These are phyloP conservation scores for Columba livia DNA, from an alignment of 2,113 vertebrate species.

Conservation along the genomic window DNA sequence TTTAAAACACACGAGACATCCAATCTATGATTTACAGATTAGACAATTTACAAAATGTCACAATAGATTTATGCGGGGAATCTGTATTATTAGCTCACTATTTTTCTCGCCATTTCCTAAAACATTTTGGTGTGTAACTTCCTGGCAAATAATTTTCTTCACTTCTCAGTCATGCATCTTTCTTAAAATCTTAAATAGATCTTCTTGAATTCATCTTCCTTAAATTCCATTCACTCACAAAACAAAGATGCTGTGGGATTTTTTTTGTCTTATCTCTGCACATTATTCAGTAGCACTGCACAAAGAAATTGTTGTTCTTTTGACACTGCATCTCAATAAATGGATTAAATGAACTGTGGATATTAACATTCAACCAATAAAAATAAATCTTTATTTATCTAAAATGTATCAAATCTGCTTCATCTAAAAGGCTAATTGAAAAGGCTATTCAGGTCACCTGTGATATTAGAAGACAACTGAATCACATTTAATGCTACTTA, in stretches of 20 bases:
- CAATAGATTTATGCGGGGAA: not conserved
- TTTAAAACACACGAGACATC: not conserved
- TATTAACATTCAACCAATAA: conserved; percentile 60
- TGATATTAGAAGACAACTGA: conserved; percentile 60
- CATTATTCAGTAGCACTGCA: not conserved
- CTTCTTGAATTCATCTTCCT: not conserved
- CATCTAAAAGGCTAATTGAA: conserved; percentile 60
- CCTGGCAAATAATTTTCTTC: not conserved
- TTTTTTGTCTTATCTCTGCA: not conserved
- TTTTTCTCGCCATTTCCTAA: not conserved
- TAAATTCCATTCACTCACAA: not conserved
- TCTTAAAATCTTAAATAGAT: not conserved
- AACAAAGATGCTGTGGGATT: not conserved
- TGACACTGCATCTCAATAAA: conserved; percentile 41
- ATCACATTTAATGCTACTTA: conserved; percentile 57
- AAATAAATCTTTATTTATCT: conserved; percentile 59
- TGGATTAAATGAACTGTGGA: conserved; percentile 42
- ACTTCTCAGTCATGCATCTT: not conserved
- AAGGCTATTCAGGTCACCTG: conserved; percentile 58
- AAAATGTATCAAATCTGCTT: conserved; percentile 57
- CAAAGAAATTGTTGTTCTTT: conserved; percentile 21
- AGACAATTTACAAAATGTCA: not conserved
- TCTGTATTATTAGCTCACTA: not conserved
- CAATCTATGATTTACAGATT: not conserved
- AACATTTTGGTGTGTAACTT: not conserved